Evolutionary conservation across 2,888 invertebrate species (phyloP).

Genomic region (Camponotus fellah): DNA sequence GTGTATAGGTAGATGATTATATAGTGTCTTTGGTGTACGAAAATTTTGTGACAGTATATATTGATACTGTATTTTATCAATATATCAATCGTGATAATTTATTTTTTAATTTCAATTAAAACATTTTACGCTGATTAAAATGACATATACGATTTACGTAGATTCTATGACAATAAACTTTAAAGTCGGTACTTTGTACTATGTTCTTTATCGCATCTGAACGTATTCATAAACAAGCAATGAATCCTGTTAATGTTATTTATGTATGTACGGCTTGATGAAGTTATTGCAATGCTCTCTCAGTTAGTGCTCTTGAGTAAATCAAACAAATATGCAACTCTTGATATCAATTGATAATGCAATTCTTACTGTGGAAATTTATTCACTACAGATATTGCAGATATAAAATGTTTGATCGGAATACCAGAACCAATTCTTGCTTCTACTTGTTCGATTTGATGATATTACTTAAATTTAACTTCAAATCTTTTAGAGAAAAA

Average conservation of each 20-base stretch:
- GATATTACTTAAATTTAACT: too few relatives aligned
- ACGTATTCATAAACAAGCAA: neutral
- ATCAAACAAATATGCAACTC: conserved; percentile 82
- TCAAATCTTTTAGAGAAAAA: too few relatives aligned
- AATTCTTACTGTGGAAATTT: conserved; percentile 86
- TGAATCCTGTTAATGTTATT: neutral
- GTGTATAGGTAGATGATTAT: neutral
- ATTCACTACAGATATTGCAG: conserved; percentile 85
- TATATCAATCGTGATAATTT: neutral
- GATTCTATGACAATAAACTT: neutral
- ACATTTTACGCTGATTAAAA: neutral
- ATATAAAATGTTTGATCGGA: conserved; percentile 83
- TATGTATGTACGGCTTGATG: conserved; percentile 54
- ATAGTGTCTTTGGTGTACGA: neutral
- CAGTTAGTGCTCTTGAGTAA: conserved; percentile 86
- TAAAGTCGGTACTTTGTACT: neutral
- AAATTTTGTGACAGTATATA: neutral
- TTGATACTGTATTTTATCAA: neutral
- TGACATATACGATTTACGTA: too few relatives aligned
- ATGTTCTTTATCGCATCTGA: neutral
- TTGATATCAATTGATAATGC: conserved; percentile 82
- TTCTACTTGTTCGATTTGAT: too few relatives aligned
- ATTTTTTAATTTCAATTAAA: neutral
- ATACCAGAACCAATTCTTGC: neutral
- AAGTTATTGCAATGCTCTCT: conserved; percentile 84